Conservation (phyloP, 2,113 vertebrate species). For the Conger conger region DNA sequence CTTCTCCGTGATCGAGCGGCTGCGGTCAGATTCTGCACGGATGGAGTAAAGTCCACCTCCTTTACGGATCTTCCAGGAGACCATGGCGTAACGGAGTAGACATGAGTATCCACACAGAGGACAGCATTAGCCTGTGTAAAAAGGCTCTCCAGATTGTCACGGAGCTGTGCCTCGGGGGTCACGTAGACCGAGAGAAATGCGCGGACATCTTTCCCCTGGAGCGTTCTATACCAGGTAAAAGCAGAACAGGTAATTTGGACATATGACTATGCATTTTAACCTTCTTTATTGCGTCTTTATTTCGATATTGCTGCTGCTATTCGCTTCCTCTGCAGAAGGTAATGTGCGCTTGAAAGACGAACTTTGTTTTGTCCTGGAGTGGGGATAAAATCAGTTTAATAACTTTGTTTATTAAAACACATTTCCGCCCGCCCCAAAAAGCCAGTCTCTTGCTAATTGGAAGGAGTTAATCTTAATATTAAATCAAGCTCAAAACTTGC, state of each 20-base stretch:
- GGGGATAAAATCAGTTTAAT: neutral
- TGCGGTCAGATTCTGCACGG: constrained; percentile 48
- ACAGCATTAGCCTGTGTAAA: constrained; percentile 88
- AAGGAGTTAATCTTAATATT: neutral
- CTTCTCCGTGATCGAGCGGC: constrained; percentile 34
- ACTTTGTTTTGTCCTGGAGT: neutral
- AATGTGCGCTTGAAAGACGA: neutral
- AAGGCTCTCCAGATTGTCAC: constrained; percentile 91
- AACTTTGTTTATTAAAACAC: neutral
- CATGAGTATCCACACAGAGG: constrained; percentile 85
- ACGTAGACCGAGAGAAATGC: constrained; percentile 90
- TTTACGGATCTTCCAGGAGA: constrained; percentile 58
- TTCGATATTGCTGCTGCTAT: neutral
- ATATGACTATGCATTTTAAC: constrained; percentile 14
- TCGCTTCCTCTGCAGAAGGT: neutral
- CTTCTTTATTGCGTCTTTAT: constrained; percentile 16
- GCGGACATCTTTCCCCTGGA: constrained; percentile 83
- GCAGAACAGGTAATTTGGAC: constrained; percentile 80
- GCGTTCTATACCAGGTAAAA: constrained; percentile 80
- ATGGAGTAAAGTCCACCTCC: constrained; percentile 56
- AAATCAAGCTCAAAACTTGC: neutral
- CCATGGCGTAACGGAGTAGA: constrained; percentile 80
- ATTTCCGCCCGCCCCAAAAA: neutral
- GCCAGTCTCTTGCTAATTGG: neutral
- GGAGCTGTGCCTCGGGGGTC: constrained; percentile 89